These are phyloP conservation scores for Notoglanidium macrostoma DNA, from an alignment of 2,797 vertebrate genomes.

Conservation along the genomic window DNA sequence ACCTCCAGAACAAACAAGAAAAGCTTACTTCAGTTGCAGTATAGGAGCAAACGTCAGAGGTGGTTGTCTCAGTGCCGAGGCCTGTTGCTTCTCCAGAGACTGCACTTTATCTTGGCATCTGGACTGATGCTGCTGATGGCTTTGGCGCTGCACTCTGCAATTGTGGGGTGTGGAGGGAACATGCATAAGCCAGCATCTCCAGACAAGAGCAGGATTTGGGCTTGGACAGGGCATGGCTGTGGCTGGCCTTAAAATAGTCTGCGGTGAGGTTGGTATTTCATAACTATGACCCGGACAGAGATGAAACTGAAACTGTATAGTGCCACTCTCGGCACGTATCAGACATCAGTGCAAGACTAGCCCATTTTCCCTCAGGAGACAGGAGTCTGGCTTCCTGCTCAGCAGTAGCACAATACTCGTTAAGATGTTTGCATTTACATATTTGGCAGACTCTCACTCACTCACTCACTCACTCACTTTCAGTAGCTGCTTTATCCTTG, in stretches of 20 bases:
- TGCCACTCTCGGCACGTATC: slow-evolving; percentile 52
- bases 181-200: slow-evolving; percentile 56
- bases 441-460: not conserved
- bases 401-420: slow-evolving; percentile 47
- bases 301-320: slow-evolving; percentile 58
- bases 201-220: slow-evolving; percentile 53
- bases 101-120: slow-evolving; percentile 26
- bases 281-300: slow-evolving; percentile 68
- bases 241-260: slow-evolving; percentile 70
- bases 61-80: slow-evolving; percentile 14
- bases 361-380: slow-evolving; percentile 42
- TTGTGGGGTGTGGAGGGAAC: slow-evolving; percentile 56
- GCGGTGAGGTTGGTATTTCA: slow-evolving; percentile 65
- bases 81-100: slow-evolving; percentile 25
- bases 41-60: not conserved
- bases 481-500: not conserved
- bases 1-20: slow-evolving; percentile 12
- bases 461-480: not conserved
- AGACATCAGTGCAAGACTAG: slow-evolving; percentile 52
- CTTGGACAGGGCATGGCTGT: slow-evolving; percentile 57
- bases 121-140: slow-evolving; percentile 54
- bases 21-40: not conserved
- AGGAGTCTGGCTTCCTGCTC: slow-evolving; percentile 39
- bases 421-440: slow-evolving; percentile 5
- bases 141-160: slow-evolving; percentile 61